Evolutionary conservation across 2,797 vertebrate genomes (phyloP).

Genomic region (Anisognathus igniventris): DNA sequence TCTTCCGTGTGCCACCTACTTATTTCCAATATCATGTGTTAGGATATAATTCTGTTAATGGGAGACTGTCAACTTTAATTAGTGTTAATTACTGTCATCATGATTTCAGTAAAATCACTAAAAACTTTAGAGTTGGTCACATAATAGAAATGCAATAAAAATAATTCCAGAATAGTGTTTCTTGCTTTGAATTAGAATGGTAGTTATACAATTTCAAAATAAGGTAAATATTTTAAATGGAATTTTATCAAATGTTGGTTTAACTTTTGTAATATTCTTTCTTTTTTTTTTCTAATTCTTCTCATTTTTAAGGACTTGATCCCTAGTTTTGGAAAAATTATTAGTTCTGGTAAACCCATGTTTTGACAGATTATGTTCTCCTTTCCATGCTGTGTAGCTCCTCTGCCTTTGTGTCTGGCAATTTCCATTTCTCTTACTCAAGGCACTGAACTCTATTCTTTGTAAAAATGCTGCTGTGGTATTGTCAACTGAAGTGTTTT

Average conservation of each 20-base stretch:
- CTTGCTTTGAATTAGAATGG: background rate
- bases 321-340: background rate
- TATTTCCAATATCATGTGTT: background rate
- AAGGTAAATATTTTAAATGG: background rate
- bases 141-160: background rate
- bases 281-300: background rate
- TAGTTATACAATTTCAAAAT: background rate
- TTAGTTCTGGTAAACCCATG: background rate
- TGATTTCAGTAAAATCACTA: background rate
- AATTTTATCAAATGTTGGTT: background rate
- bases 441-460: background rate
- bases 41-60: background rate
- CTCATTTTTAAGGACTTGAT: background rate
- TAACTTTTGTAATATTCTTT: background rate
- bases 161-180: background rate
- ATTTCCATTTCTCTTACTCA: background rate
- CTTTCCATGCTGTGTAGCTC: background rate
- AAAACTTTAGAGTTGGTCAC: background rate
- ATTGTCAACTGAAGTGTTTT: background rate
- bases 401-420: background rate
- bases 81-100: background rate
- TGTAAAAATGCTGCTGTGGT: background rate
- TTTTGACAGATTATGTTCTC: background rate
- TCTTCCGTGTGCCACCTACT: background rate
- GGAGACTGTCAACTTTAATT: background rate